A percentile compares a stretch with the other conserved stretches of the same genome.
phyloP scores from a whole-genome alignment of 2,888 invertebrate genomes.

The Trichacis sp. region DNA sequence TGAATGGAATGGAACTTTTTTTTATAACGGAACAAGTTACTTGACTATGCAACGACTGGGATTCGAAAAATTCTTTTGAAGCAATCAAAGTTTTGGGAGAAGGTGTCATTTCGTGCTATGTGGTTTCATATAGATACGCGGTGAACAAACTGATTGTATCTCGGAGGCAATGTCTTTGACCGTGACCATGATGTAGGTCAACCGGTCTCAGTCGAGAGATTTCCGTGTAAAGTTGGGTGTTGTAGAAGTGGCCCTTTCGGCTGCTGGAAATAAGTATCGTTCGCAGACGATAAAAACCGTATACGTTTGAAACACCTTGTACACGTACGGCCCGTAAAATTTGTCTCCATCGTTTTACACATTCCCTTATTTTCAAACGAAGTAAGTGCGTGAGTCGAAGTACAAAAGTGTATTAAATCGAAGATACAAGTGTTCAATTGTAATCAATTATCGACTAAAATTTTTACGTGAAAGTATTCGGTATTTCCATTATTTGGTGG shows the following conservation, averaged over 20 bases:
- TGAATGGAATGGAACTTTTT: no score
- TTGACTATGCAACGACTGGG: no score
- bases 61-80: no score
- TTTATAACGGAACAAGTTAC: no score
- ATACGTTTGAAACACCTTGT: background rate
- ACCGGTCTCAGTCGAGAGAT: constrained; percentile 57
- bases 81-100: no score
- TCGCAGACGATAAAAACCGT: constrained; percentile 16
- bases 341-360: background rate
- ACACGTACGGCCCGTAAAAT: background rate
- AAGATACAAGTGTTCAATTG: no score
- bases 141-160: constrained; percentile 20
- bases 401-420: no score
- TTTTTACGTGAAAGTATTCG: no score
- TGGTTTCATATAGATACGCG: constrained; percentile 1
- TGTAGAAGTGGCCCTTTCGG: constrained; percentile 41
- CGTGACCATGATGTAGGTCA: constrained; percentile 66
- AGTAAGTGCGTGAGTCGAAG: no score
- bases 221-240: constrained; percentile 27
- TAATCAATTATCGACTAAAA: no score
- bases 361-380: no score
- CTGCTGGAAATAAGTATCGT: constrained; percentile 48
- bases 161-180: constrained; percentile 51
- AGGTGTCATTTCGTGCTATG: background rate
- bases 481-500: no score